Evolutionary conservation across 2,888 invertebrate species (phyloP), one percentile per base, ranked within the genome.

Genomic region (Halictus quadricinctus): DNA sequence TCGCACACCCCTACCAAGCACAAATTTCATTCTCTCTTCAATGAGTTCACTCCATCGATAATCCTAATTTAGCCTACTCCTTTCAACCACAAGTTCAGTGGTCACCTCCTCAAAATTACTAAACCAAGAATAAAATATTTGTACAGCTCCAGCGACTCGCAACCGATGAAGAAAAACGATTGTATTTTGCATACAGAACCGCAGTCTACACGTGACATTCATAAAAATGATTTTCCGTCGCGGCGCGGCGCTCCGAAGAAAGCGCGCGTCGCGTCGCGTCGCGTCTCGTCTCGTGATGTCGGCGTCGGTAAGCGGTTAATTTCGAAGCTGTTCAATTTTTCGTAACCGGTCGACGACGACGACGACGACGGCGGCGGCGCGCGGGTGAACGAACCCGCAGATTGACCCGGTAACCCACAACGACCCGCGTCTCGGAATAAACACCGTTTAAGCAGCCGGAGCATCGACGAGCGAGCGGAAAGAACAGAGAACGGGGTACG

Each of bases 341-440:
- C 70, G 43, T n/a, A 70, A 12, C 12, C 41, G 13, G 18, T 21
- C 70, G 58, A 58, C 58, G 58, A 58, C 58, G 54, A 58, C 15
- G 48, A 0, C 54, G 58, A n/a, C 58, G 58, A 4, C 54, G 50
- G 2, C 66, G 29, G 4, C 18, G 21, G 18, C 18, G 60, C 36
- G 70, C 70, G 41, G 70, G 43, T 70, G 41, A 70, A 70, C 43
- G 70, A 69, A 70, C 70, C 41, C 70, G 41, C n/a, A 43, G 70
- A 41, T 43, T 43, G 70, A 70, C 70, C 41, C 70, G 43, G 70
- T 70, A 41, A 70, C 70, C 70, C n/a, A 70, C n/a, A 70, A 21
- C 41, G 43, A 43, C 12, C 70, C 41, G 66, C 64, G 36, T 75
- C n/a, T 15, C 21, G 46, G 29, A 54, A 70, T 70, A 70, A 70